Evolutionary conservation across 2,113 vertebrate species (phyloP).

Genomic region (Donacobius atricapilla): DNA sequence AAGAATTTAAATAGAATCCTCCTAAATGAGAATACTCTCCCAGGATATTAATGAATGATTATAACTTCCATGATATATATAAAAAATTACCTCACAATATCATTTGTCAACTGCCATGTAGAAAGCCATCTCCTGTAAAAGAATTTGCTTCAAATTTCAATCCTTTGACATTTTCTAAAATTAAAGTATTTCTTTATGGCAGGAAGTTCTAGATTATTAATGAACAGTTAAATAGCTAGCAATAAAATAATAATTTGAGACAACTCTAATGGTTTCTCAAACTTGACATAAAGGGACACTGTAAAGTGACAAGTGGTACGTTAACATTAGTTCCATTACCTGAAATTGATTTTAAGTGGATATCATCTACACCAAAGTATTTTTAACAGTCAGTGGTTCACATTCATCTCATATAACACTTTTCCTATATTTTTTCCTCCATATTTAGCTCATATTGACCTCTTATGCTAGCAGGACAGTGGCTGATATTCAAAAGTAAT

Average conservation of each 20-base stretch:
- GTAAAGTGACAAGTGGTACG: not conserved
- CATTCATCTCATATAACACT: not conserved
- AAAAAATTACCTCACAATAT: not conserved
- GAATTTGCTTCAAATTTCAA: constrained; percentile 5
- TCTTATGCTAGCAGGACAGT: not conserved
- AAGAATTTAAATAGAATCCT: constrained; percentile 16
- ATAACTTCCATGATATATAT: not conserved
- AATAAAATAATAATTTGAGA: constrained; percentile 49
- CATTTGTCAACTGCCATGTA: constrained; percentile 13
- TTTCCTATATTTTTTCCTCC: not conserved
- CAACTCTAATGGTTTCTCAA: constrained; percentile 8
- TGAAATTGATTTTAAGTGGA: not conserved
- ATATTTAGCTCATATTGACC: not conserved
- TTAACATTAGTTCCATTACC: not conserved
- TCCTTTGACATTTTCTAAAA: constrained; percentile 43
- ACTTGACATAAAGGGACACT: not conserved
- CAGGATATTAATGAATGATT: not conserved
- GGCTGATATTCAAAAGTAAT: not conserved
- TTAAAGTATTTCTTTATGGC: constrained; percentile 10
- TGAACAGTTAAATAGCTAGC: constrained; percentile 16
- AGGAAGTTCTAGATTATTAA: constrained; percentile 45
- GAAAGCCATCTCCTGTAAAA: constrained; percentile 1
- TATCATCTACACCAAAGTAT: not conserved
- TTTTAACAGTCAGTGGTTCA: not conserved
- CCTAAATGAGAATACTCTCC: not conserved